Evolutionary conservation across 2,888 invertebrate species (phyloP), one percentile per base, ranked within the genome.

Genomic region (Eristalis arbustorum): DNA sequence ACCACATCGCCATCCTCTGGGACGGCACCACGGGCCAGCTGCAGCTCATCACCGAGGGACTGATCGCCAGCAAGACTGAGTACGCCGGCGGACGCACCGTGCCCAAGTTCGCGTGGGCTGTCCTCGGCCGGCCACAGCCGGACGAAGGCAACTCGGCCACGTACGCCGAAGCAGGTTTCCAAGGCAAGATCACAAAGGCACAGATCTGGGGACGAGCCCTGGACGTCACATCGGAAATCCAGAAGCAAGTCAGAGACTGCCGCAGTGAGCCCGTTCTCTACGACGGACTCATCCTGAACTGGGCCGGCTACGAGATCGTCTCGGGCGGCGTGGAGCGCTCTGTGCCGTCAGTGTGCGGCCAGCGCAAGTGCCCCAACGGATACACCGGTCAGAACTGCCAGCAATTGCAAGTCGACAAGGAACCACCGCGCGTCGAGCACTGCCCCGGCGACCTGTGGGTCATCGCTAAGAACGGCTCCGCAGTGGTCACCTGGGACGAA

Each of bases 381-480:
- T 98, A 97, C 91, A 95, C 96, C 6, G 98, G 98, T 74, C 92
- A 95, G 57, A 96, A 97, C 92, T 98, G 98, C 91, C 96, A 96
- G 90, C 96, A 97, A 90, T 92, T 98, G 81, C 95, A 96, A 91
- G 95, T 96, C 14, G 98, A 98, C 91, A 98, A 98, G 91, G 95
- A 96, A 89, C 95, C 98, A 88, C 98, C 98, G 8, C 95, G 95
- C 89, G 96, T 97, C 0, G 97, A 97, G 88, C 96, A 97, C 90
- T 98, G 98, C 89, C 98, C 98, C 6, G 97, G 98, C 14, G 98
- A 98, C 92, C 94, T 98, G 71, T 98, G 98, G 97, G 96, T 98
- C 1, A 97, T 98, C 89, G 97, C 98, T 10, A 96, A 96, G 91
- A 98, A 98, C 90, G 98, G 98, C 72, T 97, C 98, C 0, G 96